Evolutionary conservation across 2,113 vertebrate genomes (phyloP).

Genomic region (Erpornis zantholeuca): DNA sequence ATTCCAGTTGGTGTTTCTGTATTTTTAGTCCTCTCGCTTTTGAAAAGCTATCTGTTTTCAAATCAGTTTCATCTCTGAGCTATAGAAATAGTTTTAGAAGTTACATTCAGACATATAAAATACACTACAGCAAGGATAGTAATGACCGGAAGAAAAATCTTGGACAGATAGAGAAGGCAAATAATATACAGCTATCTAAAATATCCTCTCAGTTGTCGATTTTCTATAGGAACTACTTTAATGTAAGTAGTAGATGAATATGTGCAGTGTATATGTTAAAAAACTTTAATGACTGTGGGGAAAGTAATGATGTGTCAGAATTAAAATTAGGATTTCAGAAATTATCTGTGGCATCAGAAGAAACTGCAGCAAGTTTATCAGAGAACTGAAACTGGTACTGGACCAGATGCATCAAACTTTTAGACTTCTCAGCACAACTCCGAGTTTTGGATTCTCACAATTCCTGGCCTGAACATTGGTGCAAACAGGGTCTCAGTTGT

Average conservation of each 20-base stretch:
- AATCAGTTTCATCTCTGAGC: not conserved
- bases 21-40: not conserved
- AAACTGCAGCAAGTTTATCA: not conserved
- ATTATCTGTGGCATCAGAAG: not conserved
- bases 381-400: not conserved
- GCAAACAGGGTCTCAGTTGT: not conserved
- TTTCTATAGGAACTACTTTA: not conserved
- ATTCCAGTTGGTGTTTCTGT: not conserved
- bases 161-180: not conserved
- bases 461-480: accelerated
- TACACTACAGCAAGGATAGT: not conserved
- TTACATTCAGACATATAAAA: not conserved
- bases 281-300: not conserved
- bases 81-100: not conserved
- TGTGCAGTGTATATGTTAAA: not conserved
- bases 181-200: not conserved
- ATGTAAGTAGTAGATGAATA: not conserved
- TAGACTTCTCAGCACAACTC: not conserved
- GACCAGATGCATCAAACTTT: not conserved
- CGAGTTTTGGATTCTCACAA: not conserved
- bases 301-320: not conserved
- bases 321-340: not conserved
- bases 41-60: not conserved
- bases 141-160: not conserved
- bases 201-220: not conserved